Evolutionary conservation across 1,140 invertebrate species (phyloP).

Genomic region (Penaeus japonicus): DNA sequence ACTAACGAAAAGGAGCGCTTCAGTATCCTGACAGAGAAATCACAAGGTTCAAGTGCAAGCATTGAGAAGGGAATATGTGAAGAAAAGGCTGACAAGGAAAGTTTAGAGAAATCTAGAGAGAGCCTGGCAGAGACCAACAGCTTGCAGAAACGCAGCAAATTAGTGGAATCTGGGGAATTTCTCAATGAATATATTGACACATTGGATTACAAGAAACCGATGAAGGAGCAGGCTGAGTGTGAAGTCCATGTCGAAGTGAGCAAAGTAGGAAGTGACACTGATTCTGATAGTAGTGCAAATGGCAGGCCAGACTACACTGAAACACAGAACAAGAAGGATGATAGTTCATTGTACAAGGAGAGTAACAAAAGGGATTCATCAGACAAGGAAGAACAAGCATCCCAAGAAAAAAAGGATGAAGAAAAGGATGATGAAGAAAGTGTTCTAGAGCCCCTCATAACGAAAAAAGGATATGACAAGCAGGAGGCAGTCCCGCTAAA

Average conservation of each 20-base stretch:
- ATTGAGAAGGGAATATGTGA: conserved; percentile 13
- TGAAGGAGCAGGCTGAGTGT: conserved; percentile 30
- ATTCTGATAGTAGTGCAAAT: not conserved
- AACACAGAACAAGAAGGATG: not conserved
- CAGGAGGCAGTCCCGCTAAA: not conserved
- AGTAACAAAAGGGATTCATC: too few species aligned
- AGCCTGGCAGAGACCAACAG: not conserved
- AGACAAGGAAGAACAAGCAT: not conserved
- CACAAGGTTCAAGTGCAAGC: conserved; percentile 33
- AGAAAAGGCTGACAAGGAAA: conserved; percentile 30
- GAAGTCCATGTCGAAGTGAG: conserved; percentile 43
- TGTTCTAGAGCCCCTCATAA: not conserved
- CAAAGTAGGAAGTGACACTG: not conserved
- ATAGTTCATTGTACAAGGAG: not conserved
- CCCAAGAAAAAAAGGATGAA: not conserved
- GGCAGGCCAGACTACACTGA: not conserved
- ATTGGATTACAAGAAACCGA: not conserved
- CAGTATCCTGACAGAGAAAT: conserved; percentile 18
- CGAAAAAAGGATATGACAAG: not conserved
- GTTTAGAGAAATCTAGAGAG: conserved; percentile 25
- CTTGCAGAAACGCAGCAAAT: conserved; percentile 26
- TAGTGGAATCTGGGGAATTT: conserved; percentile 44
- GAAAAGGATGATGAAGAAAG: not conserved
- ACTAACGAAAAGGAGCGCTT: conserved; percentile 14
- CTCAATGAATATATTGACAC: conserved; percentile 40